A percentile compares a stretch with the other conserved stretches of the same genome.
Conservation (phyloP, 2,113 vertebrate genomes). For the Chaetura pelagica region DNA sequence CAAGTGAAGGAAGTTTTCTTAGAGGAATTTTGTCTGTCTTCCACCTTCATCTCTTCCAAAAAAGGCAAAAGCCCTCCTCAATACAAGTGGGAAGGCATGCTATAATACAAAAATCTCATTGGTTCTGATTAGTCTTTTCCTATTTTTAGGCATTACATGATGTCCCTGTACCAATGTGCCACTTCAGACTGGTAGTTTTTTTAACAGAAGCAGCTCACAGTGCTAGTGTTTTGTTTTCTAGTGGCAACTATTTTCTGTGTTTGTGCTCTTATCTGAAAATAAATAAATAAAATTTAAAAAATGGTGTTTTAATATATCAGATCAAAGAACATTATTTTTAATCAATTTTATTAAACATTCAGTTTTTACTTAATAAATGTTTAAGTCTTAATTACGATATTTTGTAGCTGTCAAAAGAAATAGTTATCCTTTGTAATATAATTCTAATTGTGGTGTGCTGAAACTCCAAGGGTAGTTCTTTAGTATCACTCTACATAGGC, state of each 20-base stretch:
- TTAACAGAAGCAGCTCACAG: background rate
- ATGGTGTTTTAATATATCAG: background rate
- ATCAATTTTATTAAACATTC: constrained; percentile 2
- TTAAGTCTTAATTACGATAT: background rate
- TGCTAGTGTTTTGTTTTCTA: background rate
- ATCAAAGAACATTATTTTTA: background rate
- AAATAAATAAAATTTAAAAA: no score
- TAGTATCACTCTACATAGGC: background rate
- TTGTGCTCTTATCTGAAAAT: background rate
- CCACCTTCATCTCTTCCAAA: background rate
- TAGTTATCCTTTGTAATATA: background rate
- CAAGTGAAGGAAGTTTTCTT: background rate
- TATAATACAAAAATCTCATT: background rate
- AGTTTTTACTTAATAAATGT: constrained; percentile 3
- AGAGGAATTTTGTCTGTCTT: background rate
- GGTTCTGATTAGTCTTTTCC: background rate
- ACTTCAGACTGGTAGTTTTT: background rate
- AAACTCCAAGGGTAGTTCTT: background rate
- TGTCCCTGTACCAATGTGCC: background rate
- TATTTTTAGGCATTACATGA: background rate
- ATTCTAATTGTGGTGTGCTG: background rate
- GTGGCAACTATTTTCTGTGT: background rate
- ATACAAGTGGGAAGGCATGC: fast-evolving
- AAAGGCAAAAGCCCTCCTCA: background rate
- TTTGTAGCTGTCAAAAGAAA: background rate